Base-by-base conservation (phyloP, 2,888 invertebrate species). In the Eubasilissa splendida region DNA sequence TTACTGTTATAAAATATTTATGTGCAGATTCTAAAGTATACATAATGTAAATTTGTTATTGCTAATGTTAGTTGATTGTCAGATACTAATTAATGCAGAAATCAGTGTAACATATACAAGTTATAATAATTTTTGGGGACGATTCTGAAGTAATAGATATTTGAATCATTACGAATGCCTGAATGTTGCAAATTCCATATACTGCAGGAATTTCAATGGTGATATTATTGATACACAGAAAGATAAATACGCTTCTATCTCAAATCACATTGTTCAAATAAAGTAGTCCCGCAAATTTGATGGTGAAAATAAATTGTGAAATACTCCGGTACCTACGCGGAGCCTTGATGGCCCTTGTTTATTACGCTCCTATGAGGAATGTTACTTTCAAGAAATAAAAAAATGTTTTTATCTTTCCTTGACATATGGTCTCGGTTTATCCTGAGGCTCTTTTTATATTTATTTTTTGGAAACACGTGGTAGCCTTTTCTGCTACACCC, bases 281-380 rank as follows among this genome's bases (percentile, higher is more conserved):
- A 68, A 68, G 12, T 33, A 12, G 50, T 42, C 42, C 42, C 42
- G 50, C 52, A 42, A 52, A 50, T 68, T 68, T 52, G 50, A 14
- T 68, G 68, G n/a, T 4, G 14, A 14, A 10, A 73, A 73, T 73
- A 73, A 73, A 54, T 73, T 42, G n/a, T n/a, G 33, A 71, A 60
- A 60, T 3, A 60, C 60, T 60, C 60, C n/a, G 9, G 50, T 68
- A 50, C 42, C 3, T n/a, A 42, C 68, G 52, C 9, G 50, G 50
- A 54, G 56, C 71, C 54, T 12, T 58, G 42, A 73, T 33, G 56
- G 56, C 5, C 22, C 31, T 56, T 56, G 71, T 73, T 73, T 73
- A 73, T 73, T 73, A 56, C 71, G 71, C 56, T 33, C 56, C 71
- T 68, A 56, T 56, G 71, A 73, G 56, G 71, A 73, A 73, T 73